Base-by-base conservation (phyloP, 2,797 vertebrate genomes). In the Gadopsis marmoratus region DNA sequence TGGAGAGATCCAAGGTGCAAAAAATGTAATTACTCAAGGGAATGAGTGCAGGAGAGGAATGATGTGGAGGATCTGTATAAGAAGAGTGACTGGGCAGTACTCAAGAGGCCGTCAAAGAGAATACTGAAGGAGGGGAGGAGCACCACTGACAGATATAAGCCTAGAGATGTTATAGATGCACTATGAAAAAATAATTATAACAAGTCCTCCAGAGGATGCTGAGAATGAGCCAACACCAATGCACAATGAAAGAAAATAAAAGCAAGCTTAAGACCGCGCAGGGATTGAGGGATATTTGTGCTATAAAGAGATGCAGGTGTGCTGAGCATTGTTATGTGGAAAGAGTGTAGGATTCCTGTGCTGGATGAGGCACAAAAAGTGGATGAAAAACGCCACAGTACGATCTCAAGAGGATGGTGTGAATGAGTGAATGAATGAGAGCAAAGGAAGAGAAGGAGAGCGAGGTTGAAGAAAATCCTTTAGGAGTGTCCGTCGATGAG, bases 101-200 rank as follows among this genome's bases (percentile, higher is more conserved):
- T 81, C 83, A 65, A 59, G 86, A 88, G 88, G 77, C 70, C 29
- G 79, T 91, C 89, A 93, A 93, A 93, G 85, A 84, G 86, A 91
- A 91, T 91, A 76, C 60, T 11, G 55, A 61, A 88, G 74, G 50
- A 86, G 23, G 65, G 58, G 83, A 85, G 86, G 83, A 83, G 89
- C 62, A 31, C 48, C 64, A 66, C 76, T 71, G 84, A 89, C 81
- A 82, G 85, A 85, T 71, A 82, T 26, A 56, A 82, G 81, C 85
- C 76, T 41, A n/a, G 50, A 83, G 80, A 85, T 85, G 79, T 67
- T 75, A 78, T 33, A 86, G 78, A 82, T 1, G 8, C 70, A 71
- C 85, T 41, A 62, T 59, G 39, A 79, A 88, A 80, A 26, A 84
- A 74, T 89, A 76, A 83, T 84, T 79, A 90, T 77, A 89, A 87